Evolutionary conservation across 2,113 vertebrate species (phyloP).

Genomic region (Amphiprion percula): DNA sequence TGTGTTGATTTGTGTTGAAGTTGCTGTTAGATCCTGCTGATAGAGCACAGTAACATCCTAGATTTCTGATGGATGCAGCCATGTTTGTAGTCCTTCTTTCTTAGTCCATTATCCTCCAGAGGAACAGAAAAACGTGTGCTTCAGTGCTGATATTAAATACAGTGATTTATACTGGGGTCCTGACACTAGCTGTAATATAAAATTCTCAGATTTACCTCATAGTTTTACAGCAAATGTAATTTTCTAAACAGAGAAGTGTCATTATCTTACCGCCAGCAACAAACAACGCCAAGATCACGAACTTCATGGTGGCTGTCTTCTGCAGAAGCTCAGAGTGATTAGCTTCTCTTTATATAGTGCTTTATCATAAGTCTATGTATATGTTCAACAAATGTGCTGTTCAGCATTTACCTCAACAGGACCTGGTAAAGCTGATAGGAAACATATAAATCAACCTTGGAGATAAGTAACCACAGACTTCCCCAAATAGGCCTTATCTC

Average conservation of each 20-base stretch:
- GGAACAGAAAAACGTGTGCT: too few species aligned
- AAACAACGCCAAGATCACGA: conserved; percentile 83
- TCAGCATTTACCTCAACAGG: not conserved
- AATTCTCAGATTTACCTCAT: not conserved
- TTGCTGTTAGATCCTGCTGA: too few species aligned
- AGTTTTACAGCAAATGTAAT: not conserved
- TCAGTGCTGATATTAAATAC: too few species aligned
- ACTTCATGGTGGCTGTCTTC: conserved; percentile 77
- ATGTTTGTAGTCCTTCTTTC: too few species aligned
- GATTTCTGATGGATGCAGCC: too few species aligned
- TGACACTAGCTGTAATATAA: not conserved
- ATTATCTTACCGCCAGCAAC: conserved; percentile 82
- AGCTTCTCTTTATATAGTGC: conserved; percentile 57
- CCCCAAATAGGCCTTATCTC: conserved; percentile 72
- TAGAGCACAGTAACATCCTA: too few species aligned
- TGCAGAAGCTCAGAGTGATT: not conserved
- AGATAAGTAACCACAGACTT: conserved; percentile 77
- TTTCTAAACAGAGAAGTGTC: not conserved
- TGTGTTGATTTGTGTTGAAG: too few species aligned
- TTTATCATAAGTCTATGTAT: not conserved
- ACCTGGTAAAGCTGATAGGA: conserved; percentile 20
- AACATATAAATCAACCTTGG: conserved; percentile 71
- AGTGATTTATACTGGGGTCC: not conserved
- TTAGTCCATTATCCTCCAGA: too few species aligned
- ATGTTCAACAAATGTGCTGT: not conserved